These are phyloP conservation scores for Megalurothrips usitatus DNA, from an alignment of 2,888 invertebrate species.

Conservation along the genomic window DNA sequence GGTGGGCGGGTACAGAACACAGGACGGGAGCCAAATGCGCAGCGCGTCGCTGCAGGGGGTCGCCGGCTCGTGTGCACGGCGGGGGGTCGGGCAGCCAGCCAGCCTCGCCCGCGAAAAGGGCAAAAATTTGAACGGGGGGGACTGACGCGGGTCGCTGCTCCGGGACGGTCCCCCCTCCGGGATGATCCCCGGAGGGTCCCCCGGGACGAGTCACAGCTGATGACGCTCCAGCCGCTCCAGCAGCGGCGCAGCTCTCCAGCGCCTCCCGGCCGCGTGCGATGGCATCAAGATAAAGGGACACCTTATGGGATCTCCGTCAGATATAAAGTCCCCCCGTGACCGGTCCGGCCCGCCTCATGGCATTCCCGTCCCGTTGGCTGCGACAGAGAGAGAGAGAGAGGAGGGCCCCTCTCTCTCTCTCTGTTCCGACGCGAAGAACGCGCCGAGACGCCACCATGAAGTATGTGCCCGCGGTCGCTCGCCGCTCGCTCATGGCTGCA, in stretches of 20 bases:
- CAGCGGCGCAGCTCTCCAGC: not conserved
- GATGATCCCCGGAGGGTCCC: not conserved
- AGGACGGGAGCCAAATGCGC: slow-evolving; percentile 5
- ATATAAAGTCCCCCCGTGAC: slow-evolving; percentile 7
- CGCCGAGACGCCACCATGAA: no score
- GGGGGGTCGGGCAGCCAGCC: not conserved
- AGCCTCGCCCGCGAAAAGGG: no score
- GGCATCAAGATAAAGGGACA: slow-evolving; percentile 16
- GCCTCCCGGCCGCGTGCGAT: not conserved
- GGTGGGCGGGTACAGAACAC: slow-evolving; percentile 5
- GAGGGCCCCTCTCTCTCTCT: no score
- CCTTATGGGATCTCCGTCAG: slow-evolving; percentile 25
- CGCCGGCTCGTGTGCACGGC: not conserved
- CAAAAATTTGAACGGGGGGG: not conserved
- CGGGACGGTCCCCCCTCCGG: not conserved
- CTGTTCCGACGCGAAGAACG: no score
- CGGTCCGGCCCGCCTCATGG: not conserved
- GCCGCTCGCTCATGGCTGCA: no score
- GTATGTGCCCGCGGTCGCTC: no score
- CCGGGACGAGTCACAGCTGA: not conserved
- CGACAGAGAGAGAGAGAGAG: no score
- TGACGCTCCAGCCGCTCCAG: not conserved
- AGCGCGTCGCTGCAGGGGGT: not conserved
- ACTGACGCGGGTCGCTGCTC: not conserved
- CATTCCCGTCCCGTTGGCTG: no score